Percentiles rank a stretch among this genome's conserved stretches.
Evolutionary conservation across 1,140 invertebrate species (phyloP).

Genomic region (Drosophila triauraria): DNA sequence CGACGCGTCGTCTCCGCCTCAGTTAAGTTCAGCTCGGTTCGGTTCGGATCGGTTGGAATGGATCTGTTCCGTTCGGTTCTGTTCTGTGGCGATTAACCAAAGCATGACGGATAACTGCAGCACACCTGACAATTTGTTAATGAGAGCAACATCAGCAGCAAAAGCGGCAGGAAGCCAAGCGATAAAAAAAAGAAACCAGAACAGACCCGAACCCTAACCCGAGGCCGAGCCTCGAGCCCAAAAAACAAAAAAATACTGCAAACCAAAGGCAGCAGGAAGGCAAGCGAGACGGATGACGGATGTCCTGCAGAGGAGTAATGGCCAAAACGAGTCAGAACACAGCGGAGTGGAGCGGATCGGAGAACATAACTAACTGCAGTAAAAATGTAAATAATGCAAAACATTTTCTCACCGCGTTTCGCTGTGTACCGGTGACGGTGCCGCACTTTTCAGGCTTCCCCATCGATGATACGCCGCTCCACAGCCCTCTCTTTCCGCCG

Average conservation of each 20-base stretch:
- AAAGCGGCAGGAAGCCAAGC: constrained; percentile 73
- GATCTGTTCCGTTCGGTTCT: constrained; percentile 21
- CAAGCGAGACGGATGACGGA: constrained; percentile 77
- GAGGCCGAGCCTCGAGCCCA: neutral
- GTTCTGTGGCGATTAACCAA: constrained; percentile 74
- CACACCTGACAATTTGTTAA: constrained; percentile 83
- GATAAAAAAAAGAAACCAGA: constrained; percentile 65
- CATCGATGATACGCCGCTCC: constrained; percentile 20
- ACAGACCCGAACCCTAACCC: constrained; percentile 12
- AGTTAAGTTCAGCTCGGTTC: neutral
- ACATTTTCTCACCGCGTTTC: constrained; percentile 81
- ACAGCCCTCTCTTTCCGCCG: constrained; percentile 23
- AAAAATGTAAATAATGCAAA: constrained; percentile 83
- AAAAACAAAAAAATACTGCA: constrained; percentile 36
- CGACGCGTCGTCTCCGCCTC: neutral
- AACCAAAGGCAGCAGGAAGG: constrained; percentile 70
- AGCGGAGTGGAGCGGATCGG: constrained; percentile 23
- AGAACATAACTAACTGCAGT: constrained; percentile 49
- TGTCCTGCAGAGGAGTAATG: constrained; percentile 69
- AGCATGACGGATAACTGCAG: constrained; percentile 76
- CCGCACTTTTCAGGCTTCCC: constrained; percentile 77
- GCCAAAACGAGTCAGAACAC: constrained; percentile 47
- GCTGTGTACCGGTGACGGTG: constrained; percentile 37
- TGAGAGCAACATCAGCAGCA: constrained; percentile 73
- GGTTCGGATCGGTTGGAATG: neutral